Percentiles rank a stretch among this genome's conserved stretches.
phyloP scores from a whole-genome alignment of 2,797 vertebrate genomes.

The Loris lydekkerianus region DNA sequence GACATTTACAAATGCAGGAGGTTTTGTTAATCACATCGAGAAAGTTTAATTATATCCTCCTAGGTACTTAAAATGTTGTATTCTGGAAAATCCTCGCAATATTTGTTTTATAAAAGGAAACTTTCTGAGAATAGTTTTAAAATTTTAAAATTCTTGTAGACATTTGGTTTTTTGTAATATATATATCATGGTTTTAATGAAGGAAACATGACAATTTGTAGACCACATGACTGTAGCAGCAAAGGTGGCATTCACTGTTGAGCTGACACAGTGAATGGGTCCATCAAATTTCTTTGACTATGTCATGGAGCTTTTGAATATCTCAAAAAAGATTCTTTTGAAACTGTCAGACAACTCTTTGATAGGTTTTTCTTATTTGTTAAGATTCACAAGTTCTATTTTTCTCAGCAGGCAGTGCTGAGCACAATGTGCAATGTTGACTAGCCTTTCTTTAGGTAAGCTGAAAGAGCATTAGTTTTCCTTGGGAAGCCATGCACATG shows the following conservation, averaged over 20 bases:
- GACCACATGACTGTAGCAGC: neutral
- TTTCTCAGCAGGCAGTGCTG: conserved; percentile 40
- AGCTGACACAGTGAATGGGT: conserved; percentile 3
- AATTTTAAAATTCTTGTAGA: conserved; percentile 1
- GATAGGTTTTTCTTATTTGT: conserved; percentile 69
- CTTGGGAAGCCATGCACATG: conserved; percentile 69
- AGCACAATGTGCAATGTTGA: conserved; percentile 44
- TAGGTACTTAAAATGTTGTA: conserved; percentile 9
- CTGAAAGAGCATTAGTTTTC: conserved; percentile 57
- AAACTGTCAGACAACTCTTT: conserved; percentile 62
- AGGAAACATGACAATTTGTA: neutral
- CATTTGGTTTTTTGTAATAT: neutral
- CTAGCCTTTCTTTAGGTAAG: conserved; percentile 68
- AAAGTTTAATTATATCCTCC: conserved; percentile 42
- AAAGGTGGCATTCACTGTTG: neutral
- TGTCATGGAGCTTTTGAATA: conserved; percentile 55
- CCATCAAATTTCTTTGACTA: neutral
- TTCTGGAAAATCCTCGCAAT: neutral
- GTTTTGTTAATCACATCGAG: conserved; percentile 37
- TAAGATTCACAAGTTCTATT: conserved; percentile 65
- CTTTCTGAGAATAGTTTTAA: neutral
- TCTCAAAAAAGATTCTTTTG: conserved; percentile 63
- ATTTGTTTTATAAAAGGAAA: neutral
- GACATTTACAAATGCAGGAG: conserved; percentile 34
- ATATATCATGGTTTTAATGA: neutral